Evolutionary conservation across 2,113 vertebrate species (phyloP).

Genomic region (Gobiocypris rarus): DNA sequence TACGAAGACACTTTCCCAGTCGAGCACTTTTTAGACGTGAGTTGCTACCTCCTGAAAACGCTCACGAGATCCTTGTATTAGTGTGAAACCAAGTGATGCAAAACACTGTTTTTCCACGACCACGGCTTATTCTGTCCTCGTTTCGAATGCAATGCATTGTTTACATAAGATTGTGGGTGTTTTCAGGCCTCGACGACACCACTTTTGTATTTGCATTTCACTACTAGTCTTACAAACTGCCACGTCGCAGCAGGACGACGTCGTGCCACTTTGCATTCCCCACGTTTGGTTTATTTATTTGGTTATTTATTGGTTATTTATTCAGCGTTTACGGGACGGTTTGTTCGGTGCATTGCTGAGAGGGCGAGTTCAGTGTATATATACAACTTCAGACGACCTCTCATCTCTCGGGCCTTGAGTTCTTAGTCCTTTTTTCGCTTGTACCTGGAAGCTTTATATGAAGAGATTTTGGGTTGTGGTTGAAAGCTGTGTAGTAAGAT

Average conservation of each 20-base stretch:
- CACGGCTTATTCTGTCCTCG: not conserved
- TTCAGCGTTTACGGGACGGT: slow-evolving; percentile 6
- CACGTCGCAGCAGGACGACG: slow-evolving; percentile 1
- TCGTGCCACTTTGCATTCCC: slow-evolving; percentile 18
- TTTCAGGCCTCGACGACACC: not conserved
- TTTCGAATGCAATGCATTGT: slow-evolving; percentile 26
- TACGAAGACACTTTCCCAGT: not conserved
- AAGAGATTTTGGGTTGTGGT: slow-evolving; percentile 53
- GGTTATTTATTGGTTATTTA: slow-evolving; percentile 29
- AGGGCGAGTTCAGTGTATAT: slow-evolving; percentile 48
- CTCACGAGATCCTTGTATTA: not conserved
- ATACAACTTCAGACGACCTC: slow-evolving; percentile 44
- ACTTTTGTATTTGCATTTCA: not conserved
- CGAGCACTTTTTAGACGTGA: slow-evolving; percentile 46
- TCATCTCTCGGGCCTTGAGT: slow-evolving; percentile 30
- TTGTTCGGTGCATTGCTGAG: slow-evolving; percentile 38
- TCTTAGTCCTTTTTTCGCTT: slow-evolving; percentile 21
- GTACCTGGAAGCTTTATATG: slow-evolving; percentile 56
- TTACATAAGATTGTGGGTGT: slow-evolving; percentile 26
- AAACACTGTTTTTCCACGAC: slow-evolving; percentile 9
- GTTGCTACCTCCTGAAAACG: slow-evolving; percentile 44
- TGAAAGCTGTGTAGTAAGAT: slow-evolving; percentile 57
- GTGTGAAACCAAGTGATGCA: slow-evolving; percentile 20
- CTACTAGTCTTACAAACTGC: slow-evolving; percentile 18
- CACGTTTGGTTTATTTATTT: slow-evolving; percentile 14